Evolutionary conservation across 2,113 vertebrate genomes (phyloP).

Genomic region (Copsychus sechellarum): DNA sequence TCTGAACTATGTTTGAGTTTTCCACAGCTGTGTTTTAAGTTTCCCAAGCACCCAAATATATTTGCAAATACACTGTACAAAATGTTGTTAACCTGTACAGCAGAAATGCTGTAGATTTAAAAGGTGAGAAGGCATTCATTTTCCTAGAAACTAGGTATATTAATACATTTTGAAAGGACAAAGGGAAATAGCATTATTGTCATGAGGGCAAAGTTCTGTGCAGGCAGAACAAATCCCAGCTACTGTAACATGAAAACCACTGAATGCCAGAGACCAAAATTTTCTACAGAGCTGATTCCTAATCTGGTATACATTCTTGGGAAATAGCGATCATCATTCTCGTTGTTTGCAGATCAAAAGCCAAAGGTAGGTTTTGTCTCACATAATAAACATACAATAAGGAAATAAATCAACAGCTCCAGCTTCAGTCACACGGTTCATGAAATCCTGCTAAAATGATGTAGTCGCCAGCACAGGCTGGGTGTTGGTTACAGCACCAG

Average conservation of each 20-base stretch:
- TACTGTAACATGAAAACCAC: neutral
- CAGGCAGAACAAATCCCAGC: neutral
- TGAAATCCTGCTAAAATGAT: rapidly evolving
- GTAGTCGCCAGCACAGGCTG: no score
- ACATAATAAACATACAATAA: rapidly evolving
- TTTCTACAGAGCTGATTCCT: neutral
- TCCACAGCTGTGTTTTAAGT: neutral
- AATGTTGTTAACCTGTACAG: neutral
- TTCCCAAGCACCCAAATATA: neutral
- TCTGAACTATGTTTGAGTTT: neutral
- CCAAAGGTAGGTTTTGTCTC: neutral
- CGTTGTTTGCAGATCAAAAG: neutral
- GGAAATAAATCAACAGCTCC: neutral
- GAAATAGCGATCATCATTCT: neutral
- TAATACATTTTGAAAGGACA: neutral
- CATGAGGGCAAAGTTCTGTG: neutral
- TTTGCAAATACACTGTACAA: neutral
- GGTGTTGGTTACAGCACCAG: no score
- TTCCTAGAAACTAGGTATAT: neutral
- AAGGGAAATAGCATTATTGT: neutral
- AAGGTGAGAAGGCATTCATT: rapidly evolving
- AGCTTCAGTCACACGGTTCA: no score
- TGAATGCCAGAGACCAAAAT: neutral
- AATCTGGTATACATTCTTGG: rapidly evolving
- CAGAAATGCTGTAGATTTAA: neutral